Base-by-base conservation (phyloP, 2,113 vertebrate genomes). In the Lichenostomus cassidix region DNA sequence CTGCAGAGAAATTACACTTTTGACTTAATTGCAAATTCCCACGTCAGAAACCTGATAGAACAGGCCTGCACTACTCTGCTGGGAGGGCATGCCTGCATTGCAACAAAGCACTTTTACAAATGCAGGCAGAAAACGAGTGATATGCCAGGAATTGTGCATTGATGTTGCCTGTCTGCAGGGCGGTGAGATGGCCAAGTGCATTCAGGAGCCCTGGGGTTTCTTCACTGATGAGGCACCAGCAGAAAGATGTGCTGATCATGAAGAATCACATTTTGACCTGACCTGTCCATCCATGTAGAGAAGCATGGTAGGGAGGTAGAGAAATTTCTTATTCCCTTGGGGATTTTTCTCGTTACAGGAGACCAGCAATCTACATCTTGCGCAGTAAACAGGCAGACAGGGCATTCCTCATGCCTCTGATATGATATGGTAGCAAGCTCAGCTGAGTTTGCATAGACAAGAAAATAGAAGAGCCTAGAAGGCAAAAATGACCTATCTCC, bases 401-500 rank as follows among this genome's bases (percentile, higher is more conserved):
- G 3, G 21, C 35, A 58, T 64, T 94, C 37, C 20, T 89, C 46
- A 62, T 56, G 41, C 79, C 53, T 13, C 22, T 80, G n/a, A 50
- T 52, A 39, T 80, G n/a, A 50, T 52, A 39, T 2, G 52, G 24
- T 4, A 74, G 22, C 33, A 91, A 93, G 18, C 15, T 23, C 52
- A 89, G 31, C 46, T n/a, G 53, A 84, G 20, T 27, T 82, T 67
- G 8, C 15, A 75, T 2, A 1, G 70, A 69, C 27, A 83, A 68
- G 85, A 79, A 83, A 89, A 79, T 24, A 85, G 53, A 73, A 80
- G 37, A 92, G 44, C 71, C 81, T 63, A 31, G 67, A 80, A 88
- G 87, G 93, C 53, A 92, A 87, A 83, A 91, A 65, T 89, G 39
- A 87, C 89, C 83, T 91, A 53, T 76, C 37, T 85, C 15, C 37